A percentile compares a stretch with the other conserved stretches of the same genome.
phyloP scores from a whole-genome alignment of 2,797 vertebrate species.

The Tenualosa thibaudeaui region DNA sequence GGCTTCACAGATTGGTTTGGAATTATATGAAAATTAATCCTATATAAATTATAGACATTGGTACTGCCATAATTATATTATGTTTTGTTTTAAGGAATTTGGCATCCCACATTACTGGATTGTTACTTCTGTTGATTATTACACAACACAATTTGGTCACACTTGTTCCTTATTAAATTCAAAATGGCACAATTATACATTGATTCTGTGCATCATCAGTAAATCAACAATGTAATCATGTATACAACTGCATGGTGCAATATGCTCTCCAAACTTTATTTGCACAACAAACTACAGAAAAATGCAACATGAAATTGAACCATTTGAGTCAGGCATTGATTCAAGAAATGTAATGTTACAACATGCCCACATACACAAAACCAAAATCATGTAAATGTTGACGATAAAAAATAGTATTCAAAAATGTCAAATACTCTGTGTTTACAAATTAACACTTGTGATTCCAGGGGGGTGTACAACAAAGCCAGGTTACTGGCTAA shows the following conservation, averaged over 20 bases:
- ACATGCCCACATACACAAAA: background rate
- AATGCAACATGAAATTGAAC: background rate
- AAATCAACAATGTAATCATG: background rate
- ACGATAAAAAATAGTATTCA: background rate
- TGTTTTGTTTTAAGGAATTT: background rate
- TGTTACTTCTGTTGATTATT: background rate
- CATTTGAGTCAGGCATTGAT: background rate
- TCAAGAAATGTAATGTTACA: background rate
- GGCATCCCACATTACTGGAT: background rate
- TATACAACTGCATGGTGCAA: background rate
- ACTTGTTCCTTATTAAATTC: background rate
- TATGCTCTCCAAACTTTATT: background rate
- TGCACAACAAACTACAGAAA: background rate
- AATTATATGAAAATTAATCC: background rate
- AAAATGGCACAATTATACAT: background rate
- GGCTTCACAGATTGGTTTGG: background rate
- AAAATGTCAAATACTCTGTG: no score
- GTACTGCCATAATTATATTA: background rate
- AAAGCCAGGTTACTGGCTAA: no score
- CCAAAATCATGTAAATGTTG: constrained; percentile 5
- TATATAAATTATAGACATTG: background rate
- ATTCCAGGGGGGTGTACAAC: no score
- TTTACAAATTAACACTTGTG: no score
- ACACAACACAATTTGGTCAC: no score
- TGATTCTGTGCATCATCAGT: background rate